These are phyloP conservation scores for Rotaria magnacalcarata DNA, from an alignment of 2,888 invertebrate species.

Conservation along the genomic window DNA sequence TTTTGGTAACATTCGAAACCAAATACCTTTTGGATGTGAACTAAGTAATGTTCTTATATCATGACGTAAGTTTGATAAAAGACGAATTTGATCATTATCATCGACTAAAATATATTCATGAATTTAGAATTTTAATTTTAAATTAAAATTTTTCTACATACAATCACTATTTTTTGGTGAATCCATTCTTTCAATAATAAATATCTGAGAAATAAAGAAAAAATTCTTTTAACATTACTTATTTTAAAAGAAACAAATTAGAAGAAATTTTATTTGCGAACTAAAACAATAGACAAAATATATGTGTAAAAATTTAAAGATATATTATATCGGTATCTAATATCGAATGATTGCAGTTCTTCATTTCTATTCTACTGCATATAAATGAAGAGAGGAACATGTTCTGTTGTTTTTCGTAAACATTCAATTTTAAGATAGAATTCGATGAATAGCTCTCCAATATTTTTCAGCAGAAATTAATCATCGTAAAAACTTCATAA, in stretches of 20 bases:
- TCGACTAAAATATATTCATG: background rate
- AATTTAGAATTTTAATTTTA: background rate
- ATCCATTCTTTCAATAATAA: background rate
- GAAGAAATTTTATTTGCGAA: too few relatives aligned
- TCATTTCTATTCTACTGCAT: conserved; percentile 67
- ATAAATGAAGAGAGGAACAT: too few relatives aligned
- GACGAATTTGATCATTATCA: background rate
- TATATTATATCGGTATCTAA: conserved; percentile 95
- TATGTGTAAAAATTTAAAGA: conserved; percentile 66
- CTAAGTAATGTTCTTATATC: background rate
- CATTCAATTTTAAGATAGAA: too few relatives aligned
- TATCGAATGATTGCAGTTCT: conserved; percentile 78
- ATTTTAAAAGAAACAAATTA: background rate
- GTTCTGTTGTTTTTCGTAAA: too few relatives aligned
- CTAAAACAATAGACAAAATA: too few relatives aligned
- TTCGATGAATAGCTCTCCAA: too few relatives aligned
- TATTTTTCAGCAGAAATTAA: too few relatives aligned
- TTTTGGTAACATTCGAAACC: conserved; percentile 12
- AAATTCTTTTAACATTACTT: background rate
- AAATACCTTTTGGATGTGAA: background rate
- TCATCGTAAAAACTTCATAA: too few relatives aligned
- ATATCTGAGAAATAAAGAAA: background rate
- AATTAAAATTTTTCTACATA: background rate
- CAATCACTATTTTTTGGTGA: background rate
- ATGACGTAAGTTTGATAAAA: background rate